A percentile compares a stretch with the other conserved stretches of the same genome.
Evolutionary conservation across 1,140 invertebrate genomes (phyloP).

Genomic region (Cydia fagiglandana): DNA sequence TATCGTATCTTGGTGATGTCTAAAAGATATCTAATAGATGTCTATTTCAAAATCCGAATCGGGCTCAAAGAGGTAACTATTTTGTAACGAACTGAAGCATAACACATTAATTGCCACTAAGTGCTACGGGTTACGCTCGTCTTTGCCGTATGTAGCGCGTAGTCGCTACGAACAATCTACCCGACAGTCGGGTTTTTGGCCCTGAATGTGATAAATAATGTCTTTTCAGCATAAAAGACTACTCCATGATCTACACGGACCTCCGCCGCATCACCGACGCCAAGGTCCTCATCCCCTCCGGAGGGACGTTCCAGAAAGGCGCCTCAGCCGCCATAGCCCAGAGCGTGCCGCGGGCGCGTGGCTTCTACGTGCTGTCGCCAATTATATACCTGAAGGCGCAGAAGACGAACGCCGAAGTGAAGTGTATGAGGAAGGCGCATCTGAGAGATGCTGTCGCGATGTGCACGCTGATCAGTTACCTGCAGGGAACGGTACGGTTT

Average conservation of each 20-base stretch:
- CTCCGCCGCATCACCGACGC: slow-evolving; percentile 83
- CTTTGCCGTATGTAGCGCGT: too few species aligned
- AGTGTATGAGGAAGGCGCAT: slow-evolving; percentile 93
- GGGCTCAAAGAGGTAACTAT: too few species aligned
- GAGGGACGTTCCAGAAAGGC: slow-evolving; percentile 85
- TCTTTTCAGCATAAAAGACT: slow-evolving; percentile 82
- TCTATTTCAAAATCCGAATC: too few species aligned
- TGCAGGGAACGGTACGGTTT: slow-evolving; percentile 82
- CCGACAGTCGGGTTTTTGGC: too few species aligned
- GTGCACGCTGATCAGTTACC: slow-evolving; percentile 93
- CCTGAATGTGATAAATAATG: too few species aligned
- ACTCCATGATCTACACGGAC: slow-evolving; percentile 85
- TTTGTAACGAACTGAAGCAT: slow-evolving; percentile 8
- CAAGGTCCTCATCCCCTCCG: slow-evolving; percentile 85
- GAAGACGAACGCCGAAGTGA: slow-evolving; percentile 91
- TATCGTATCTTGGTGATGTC: too few species aligned
- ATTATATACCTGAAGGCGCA: slow-evolving; percentile 90
- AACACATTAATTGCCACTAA: too few species aligned
- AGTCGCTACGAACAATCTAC: too few species aligned
- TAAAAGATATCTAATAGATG: too few species aligned
- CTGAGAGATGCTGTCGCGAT: slow-evolving; percentile 92
- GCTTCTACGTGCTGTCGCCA: slow-evolving; percentile 83
- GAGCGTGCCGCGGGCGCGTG: slow-evolving; percentile 81
- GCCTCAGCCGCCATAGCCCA: slow-evolving; percentile 88
- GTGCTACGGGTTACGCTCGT: too few species aligned